Evolutionary conservation across 2,888 invertebrate genomes (phyloP).

Genomic region (Sylvicola fuscatus): DNA sequence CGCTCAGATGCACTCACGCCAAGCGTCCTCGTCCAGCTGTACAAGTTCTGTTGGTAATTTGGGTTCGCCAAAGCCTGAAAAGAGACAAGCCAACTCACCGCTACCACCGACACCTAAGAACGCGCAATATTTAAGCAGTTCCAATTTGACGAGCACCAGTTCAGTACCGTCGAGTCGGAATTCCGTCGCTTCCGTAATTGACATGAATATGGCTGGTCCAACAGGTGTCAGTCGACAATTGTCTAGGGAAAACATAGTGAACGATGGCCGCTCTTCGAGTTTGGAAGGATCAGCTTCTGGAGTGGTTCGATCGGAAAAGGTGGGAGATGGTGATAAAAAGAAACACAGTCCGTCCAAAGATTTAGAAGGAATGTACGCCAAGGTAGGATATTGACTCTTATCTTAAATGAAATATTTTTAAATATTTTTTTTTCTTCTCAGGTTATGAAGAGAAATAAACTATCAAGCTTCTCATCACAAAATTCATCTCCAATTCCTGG

Average conservation of each 20-base stretch:
- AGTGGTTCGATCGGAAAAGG: constrained; percentile 21
- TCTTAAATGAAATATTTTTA: too few species aligned
- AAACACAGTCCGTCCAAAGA: constrained; percentile 39
- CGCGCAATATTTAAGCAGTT: constrained; percentile 14
- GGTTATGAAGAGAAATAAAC: constrained; percentile 26
- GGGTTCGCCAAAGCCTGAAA: constrained; percentile 78
- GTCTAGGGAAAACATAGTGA: constrained; percentile 16
- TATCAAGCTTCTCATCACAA: constrained; percentile 20
- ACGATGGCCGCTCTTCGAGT: constrained; percentile 7
- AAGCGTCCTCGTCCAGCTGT: constrained; percentile 50
- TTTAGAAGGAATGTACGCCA: constrained; percentile 80
- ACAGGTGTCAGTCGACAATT: constrained; percentile 20
- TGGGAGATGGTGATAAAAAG: constrained; percentile 14
- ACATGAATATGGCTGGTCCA: constrained; percentile 11
- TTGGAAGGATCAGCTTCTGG: constrained; percentile 16
- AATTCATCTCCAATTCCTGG: constrained; percentile 18
- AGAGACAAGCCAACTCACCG: constrained; percentile 76
- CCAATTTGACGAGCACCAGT: constrained; percentile 18
- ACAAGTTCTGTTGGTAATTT: constrained; percentile 46
- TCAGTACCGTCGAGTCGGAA: constrained; percentile 16
- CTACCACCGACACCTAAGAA: constrained; percentile 54
- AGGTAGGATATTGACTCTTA: constrained; percentile 32
- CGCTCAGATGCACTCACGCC: constrained; percentile 3
- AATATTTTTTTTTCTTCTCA: constrained; percentile 6
- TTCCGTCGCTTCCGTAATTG: constrained; percentile 24